Percentiles rank a stretch among this genome's conserved stretches.
Conservation (phyloP, 2,113 vertebrate species). For the Phaethornis superciliosus region DNA sequence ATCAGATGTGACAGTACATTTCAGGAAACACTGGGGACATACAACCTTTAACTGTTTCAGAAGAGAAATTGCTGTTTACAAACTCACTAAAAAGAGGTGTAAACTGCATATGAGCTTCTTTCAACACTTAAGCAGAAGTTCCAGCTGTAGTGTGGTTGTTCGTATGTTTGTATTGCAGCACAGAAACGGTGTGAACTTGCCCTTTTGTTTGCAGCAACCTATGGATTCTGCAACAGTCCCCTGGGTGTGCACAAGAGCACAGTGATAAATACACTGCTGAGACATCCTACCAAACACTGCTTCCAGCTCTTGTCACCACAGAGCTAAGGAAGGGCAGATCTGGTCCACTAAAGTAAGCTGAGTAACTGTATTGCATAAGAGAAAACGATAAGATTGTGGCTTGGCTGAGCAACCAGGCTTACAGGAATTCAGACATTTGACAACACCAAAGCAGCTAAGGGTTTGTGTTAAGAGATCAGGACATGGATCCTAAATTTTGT, state of each 20-base stretch:
- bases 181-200: not conserved
- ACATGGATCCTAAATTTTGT: not conserved
- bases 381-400: rapidly evolving
- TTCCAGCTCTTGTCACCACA: not conserved
- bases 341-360: not conserved
- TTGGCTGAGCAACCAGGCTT: not conserved
- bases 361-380: not conserved
- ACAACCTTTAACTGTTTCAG: not conserved
- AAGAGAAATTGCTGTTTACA: constrained; percentile 32
- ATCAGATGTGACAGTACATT: rapidly evolving
- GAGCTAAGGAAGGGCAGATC: not conserved
- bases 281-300: not conserved
- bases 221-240: rapidly evolving
- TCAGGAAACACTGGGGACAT: not conserved
- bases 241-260: rapidly evolving
- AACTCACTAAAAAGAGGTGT: not conserved
- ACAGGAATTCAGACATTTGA: not conserved
- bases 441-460: not conserved
- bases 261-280: not conserved
- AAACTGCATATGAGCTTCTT: not conserved
- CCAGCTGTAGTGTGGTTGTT: not conserved
- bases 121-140: not conserved
- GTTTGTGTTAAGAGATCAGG: not conserved
- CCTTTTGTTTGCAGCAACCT: not conserved
- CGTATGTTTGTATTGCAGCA: not conserved